phyloP scores from a whole-genome alignment of 2,888 invertebrate species.

The Caenorhabditis wallacei region DNA sequence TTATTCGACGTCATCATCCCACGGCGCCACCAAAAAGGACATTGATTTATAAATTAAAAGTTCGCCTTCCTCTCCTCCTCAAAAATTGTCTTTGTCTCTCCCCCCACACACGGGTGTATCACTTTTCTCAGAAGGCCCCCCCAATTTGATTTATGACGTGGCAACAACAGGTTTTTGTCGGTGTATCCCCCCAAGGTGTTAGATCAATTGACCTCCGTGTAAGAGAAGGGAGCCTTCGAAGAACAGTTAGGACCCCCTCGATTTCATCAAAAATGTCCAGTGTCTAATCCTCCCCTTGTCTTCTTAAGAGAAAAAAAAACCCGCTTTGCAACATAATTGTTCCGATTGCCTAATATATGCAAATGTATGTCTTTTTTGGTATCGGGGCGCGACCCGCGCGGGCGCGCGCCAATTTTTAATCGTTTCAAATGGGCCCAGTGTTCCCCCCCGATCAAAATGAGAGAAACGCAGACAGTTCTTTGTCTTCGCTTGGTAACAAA shows the following conservation, averaged over 20 bases:
- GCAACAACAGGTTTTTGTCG: slow-evolving; percentile 37
- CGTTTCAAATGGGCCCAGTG: slow-evolving; percentile 43
- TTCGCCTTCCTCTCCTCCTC: neutral
- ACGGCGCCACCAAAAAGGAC: slow-evolving; percentile 1
- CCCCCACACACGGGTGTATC: neutral
- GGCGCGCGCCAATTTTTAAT: slow-evolving; percentile 48
- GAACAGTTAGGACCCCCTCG: too few species aligned
- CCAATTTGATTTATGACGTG: slow-evolving; percentile 55
- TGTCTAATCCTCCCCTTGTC: slow-evolving; percentile 42
- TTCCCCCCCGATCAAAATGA: too few species aligned
- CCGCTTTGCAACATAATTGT: slow-evolving; percentile 65
- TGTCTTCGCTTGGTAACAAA: slow-evolving; percentile 39
- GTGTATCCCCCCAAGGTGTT: neutral
- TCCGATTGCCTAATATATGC: slow-evolving; percentile 48
- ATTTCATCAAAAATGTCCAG: slow-evolving; percentile 29
- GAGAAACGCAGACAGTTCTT: slow-evolving; percentile 37
- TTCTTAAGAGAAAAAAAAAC: slow-evolving; percentile 1
- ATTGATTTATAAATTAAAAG: slow-evolving; percentile 6
- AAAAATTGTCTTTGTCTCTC: slow-evolving; percentile 11
- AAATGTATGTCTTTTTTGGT: slow-evolving; percentile 21
- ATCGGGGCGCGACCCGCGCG: neutral
- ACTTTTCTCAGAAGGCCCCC: slow-evolving; percentile 38
- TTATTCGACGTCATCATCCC: neutral
- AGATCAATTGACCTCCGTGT: neutral
- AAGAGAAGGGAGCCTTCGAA: too few species aligned